Base-by-base conservation (phyloP, 2,888 invertebrate genomes). In the Cephus spinipes region DNA sequence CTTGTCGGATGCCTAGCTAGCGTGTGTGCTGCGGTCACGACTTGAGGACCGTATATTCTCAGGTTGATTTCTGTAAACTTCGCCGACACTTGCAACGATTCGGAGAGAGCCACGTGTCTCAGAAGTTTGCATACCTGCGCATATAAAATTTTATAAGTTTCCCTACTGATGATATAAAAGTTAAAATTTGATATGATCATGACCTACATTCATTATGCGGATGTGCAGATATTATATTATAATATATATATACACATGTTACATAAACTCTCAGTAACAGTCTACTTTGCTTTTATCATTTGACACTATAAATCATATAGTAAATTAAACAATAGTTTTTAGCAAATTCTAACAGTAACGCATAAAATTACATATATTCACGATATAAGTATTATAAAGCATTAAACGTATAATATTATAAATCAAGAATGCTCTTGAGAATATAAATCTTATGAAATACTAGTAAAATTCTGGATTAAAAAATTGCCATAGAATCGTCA, bases 61-160 rank as follows among this genome's bases (percentile, higher is more conserved):
- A 99, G 93, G 93, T 98, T 98, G 87, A 98, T 97, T 92, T 99
- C 98, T 75, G 98, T 97, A 90, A 99, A 98, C 92, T 98, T 98
- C 11, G 98, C 97, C 86, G 97, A 96, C 77, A 99, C 98, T 94
- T 99, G 98, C 80, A 99, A 94, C 71, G 97, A 96, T 92, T 99
- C 99, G 55, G 98, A 97, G 86, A 97, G 94, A 73, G 99, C 98
- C 91, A 99, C 97, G 92, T 99, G 99, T 89, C 98, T 95, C 85
- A 99, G 93, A 85, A 99, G 94, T 93, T 99, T 99, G 93, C 99
- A 99, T 84, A 98, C 97, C 97, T 98, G 90, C 12, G 89, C 32
- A n/a, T 36, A 35, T 23, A 23, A 55, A 23, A 23, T 55, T 23
- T 55, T 55, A 23, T 55, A 23, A 55, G 23, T 55, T 55, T 23